Evolutionary conservation across 2,888 invertebrate genomes (phyloP).

Genomic region (Leptogaster cylindrica): DNA sequence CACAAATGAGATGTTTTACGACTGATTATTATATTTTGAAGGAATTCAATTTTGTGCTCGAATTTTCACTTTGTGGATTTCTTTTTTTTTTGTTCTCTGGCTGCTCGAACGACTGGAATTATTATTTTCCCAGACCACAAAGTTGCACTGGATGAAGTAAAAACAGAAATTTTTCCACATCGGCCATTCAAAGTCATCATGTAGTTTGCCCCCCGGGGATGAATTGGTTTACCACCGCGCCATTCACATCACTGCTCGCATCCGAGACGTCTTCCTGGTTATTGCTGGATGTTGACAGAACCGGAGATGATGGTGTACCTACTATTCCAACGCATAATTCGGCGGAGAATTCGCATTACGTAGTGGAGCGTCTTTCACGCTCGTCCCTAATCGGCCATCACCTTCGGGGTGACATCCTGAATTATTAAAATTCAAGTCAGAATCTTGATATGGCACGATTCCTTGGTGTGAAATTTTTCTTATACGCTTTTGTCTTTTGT

Average conservation of each 20-base stretch:
- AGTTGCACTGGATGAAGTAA: constrained; percentile 6
- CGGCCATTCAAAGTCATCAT: constrained; percentile 10
- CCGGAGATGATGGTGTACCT: constrained; percentile 20
- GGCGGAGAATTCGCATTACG: background rate
- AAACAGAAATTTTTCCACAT: background rate
- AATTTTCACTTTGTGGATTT: constrained; percentile 22
- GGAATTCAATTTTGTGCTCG: constrained; percentile 30
- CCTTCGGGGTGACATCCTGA: constrained; percentile 18
- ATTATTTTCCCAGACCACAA: no score
- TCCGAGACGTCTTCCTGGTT: constrained; percentile 33
- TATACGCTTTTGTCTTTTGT: background rate
- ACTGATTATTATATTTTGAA: constrained; percentile 30
- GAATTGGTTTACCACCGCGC: background rate
- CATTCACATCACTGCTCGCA: constrained; percentile 15
- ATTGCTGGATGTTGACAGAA: constrained; percentile 7
- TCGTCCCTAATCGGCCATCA: constrained; percentile 20
- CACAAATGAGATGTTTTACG: background rate
- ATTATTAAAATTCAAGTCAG: constrained; percentile 36
- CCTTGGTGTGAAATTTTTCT: constrained; percentile 8
- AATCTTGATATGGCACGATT: constrained; percentile 12
- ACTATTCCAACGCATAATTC: constrained; percentile 5
- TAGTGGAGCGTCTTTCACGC: background rate
- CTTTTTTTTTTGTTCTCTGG: constrained; percentile 8
- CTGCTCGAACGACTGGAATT: no score
- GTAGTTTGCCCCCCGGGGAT: constrained; percentile 8